Evolutionary conservation across 2,797 vertebrate genomes (phyloP), one percentile per base, ranked within the genome.

Genomic region (Liparis tanakae): DNA sequence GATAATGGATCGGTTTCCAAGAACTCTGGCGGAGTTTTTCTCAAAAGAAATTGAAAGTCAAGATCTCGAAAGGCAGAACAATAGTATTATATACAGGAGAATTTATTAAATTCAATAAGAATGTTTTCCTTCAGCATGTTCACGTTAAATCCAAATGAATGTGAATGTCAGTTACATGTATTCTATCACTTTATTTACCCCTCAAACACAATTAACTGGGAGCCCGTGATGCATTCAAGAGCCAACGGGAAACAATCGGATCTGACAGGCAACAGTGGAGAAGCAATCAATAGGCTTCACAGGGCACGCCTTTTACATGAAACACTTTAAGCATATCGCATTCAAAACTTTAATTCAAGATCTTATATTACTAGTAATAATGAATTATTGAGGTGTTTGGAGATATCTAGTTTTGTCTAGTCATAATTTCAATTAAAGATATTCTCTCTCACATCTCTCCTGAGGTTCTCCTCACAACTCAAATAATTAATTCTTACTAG

Each of bases 1-100:
- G 82, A 89, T 74, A 84, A 83, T 51, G 63, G 70, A 58, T 79
- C 73, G 62, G 78, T 63, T 85, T 82, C 72, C 30, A 66, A 72
- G 44, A 81, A 78, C 72, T 37, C 25, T 66, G 25, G 25, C 2
- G 68, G 72, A 72, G 6, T 3, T 76, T 79, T 78, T 75, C 62
- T 30, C 25, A 30, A 74, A 13, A 62, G 36, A 72, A 80, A 76
- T 41, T 18, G n/a, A 22, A 1, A 61, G 54, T 67, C 63, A 39
- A 74, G 53, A 69, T 72, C 17, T 22, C 18, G 53, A n/a, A 51
- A 62, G 46, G 64, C 14, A 17, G 62, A 60, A 41, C 56, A 17
- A 71, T 7, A 13, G 17, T 10, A 30, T 57, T 10, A 34, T 57
- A n/a, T 15, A 50, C 1, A 53, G 15, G 17, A 54, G 25, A 10